Base-by-base conservation (phyloP, 2,113 vertebrate species). In the Galbula dea region DNA sequence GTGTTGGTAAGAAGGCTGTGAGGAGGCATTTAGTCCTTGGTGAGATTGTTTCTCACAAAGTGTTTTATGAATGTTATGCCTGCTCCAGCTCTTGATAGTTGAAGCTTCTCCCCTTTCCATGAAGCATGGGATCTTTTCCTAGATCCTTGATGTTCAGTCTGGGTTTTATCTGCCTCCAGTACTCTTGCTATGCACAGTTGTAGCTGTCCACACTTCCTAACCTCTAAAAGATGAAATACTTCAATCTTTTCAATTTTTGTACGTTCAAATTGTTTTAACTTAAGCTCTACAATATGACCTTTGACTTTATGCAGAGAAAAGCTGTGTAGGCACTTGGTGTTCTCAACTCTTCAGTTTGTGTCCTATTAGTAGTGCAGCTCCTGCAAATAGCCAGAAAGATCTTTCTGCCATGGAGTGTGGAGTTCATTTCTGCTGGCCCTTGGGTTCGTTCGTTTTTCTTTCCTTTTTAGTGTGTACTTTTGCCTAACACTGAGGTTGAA, bases 341-440 rank as follows among this genome's bases (percentile, higher is more conserved):
- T 82, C 66, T 84, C 30, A 89, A 8, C 17, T 52, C 20, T 52
- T 73, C 36, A 30, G 46, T 90, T 90, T 78, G 22, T 74, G 52
- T 85, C 49, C 72, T 58, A 26, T 63, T 85, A 92, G 71, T 58
- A 57, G 18, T 23, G 58, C n/a, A 73, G 32, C 54, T 89, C 36
- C 87, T 94, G 52, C 43, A 92, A 92, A 89, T 74, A 86, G 67
- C 82, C 83, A 90, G 94, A 95, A 96, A 96, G 94, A 96, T 55
- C 81, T 43, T 65, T 43, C 71, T 86, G 77, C 75, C 37, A 26
- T 88, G 78, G 77, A 71, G 55, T 86, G 86, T 72, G 81, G 90
- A 89, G 55, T 65, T 82, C 55, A 87, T 62, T 63, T 93, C 78
- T 10, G 3, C 34, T 45, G 76, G 37, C 45, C n/a, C 32, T 63